Evolutionary conservation across 2,888 invertebrate species (phyloP).

Genomic region (Morpho achilles): DNA sequence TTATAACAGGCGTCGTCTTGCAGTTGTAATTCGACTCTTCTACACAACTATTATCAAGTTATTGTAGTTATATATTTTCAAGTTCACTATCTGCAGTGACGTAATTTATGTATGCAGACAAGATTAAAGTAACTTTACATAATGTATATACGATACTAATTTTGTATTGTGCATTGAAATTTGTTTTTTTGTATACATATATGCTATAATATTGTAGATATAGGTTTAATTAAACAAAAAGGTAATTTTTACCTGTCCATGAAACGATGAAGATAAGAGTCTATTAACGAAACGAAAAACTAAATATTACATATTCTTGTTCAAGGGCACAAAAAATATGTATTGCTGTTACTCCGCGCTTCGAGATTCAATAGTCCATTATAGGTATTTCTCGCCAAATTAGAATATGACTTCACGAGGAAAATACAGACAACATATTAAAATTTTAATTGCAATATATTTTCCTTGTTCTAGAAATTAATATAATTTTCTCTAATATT

Average conservation of each 20-base stretch:
- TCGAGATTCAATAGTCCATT: background rate
- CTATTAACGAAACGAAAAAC: conserved; percentile 16
- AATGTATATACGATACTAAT: conserved; percentile 3
- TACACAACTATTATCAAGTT: conserved; percentile 18
- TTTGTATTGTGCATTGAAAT: background rate
- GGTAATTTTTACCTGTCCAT: background rate
- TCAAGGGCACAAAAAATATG: conserved; percentile 25
- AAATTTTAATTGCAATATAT: background rate
- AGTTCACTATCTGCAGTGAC: conserved; percentile 28
- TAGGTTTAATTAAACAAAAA: background rate
- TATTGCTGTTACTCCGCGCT: background rate
- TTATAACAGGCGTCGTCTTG: conserved; percentile 32
- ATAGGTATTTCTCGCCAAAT: conserved; percentile 4
- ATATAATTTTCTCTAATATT: too few relatives aligned
- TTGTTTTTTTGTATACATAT: too few relatives aligned
- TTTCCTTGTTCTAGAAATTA: too few relatives aligned
- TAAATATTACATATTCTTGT: background rate
- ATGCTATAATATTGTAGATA: background rate
- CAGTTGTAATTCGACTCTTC: conserved; percentile 26
- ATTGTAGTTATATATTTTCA: conserved; percentile 16
- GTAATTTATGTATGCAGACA: conserved; percentile 27
- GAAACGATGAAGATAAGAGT: background rate
- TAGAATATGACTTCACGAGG: background rate
- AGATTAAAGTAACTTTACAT: conserved; percentile 18
- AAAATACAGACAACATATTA: background rate